Conservation (phyloP, 2,888 invertebrate species). For the Nomada goodeniana region DNA sequence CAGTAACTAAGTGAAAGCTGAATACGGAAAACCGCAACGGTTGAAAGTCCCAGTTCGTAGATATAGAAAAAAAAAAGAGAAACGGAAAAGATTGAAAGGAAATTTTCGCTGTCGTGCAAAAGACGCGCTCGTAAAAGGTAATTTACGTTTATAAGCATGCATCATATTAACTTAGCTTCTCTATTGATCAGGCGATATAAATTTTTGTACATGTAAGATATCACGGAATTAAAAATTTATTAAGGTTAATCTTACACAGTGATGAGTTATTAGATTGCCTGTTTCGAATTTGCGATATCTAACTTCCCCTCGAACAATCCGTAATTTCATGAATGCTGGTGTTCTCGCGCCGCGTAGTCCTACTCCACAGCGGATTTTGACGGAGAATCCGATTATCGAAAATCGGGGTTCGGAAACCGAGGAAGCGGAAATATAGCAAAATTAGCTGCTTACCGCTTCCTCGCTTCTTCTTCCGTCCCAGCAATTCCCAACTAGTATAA, state of each 20-base stretch:
- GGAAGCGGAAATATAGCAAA: slow-evolving; percentile 71
- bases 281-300: slow-evolving; percentile 23
- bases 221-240: not conserved
- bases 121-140: too few relatives aligned
- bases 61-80: too few relatives aligned
- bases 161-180: too few relatives aligned
- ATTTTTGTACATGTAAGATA: too few relatives aligned
- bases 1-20: not conserved
- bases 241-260: not conserved
- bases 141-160: too few relatives aligned
- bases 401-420: slow-evolving; percentile 64
- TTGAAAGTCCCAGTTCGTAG: not conserved
- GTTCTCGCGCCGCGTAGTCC: slow-evolving; percentile 39
- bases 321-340: slow-evolving; percentile 54
- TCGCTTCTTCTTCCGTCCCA: slow-evolving; percentile 48
- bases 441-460: slow-evolving; percentile 73
- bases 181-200: too few relatives aligned
- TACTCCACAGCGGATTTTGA: slow-evolving; percentile 53
- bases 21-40: not conserved
- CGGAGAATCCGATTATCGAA: slow-evolving; percentile 76
- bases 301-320: slow-evolving; percentile 40
- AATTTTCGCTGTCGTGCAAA: too few relatives aligned
- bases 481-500: slow-evolving; percentile 32
- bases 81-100: not conserved
- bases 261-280: not conserved